Conservation (phyloP, 1,140 invertebrate genomes). For the Hyles vespertilio region DNA sequence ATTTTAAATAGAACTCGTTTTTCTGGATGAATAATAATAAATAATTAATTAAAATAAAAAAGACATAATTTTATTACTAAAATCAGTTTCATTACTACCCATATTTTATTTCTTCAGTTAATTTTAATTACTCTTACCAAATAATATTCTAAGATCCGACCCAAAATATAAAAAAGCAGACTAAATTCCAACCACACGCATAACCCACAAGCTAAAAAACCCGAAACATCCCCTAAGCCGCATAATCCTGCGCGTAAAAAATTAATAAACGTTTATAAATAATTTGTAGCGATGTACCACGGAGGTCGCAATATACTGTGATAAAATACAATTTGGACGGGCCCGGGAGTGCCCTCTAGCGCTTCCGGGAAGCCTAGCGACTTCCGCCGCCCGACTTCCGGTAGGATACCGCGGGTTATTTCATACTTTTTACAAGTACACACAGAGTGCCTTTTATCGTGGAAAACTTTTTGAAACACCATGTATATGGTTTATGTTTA, state of each 20-base stretch:
- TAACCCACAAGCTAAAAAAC: no score
- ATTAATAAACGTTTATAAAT: conserved; percentile 28
- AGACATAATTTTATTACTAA: no score
- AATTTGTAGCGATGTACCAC: conserved; percentile 22
- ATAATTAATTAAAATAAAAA: no score
- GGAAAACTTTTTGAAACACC: conserved; percentile 21
- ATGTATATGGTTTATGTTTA: neutral
- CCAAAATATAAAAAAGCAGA: no score
- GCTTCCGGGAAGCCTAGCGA: conserved; percentile 65
- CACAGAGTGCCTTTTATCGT: conserved; percentile 43
- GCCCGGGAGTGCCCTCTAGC: conserved; percentile 48
- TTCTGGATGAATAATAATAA: no score
- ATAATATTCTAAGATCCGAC: no score
- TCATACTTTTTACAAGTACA: conserved; percentile 60
- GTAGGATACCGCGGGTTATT: conserved; percentile 58
- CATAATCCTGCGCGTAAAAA: conserved; percentile 6
- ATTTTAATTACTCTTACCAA: no score
- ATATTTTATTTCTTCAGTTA: no score
- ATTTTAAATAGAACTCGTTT: no score
- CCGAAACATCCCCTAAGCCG: no score
- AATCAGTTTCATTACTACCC: no score
- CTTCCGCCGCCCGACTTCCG: conserved; percentile 63
- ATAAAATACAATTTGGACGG: conserved; percentile 66
- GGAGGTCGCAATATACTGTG: conserved; percentile 23
- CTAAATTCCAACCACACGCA: no score